Percentiles rank a stretch among this genome's conserved stretches.
These are phyloP conservation scores for Lacanobia wlatinum DNA, from an alignment of 2,888 invertebrate genomes.

Conservation along the genomic window DNA sequence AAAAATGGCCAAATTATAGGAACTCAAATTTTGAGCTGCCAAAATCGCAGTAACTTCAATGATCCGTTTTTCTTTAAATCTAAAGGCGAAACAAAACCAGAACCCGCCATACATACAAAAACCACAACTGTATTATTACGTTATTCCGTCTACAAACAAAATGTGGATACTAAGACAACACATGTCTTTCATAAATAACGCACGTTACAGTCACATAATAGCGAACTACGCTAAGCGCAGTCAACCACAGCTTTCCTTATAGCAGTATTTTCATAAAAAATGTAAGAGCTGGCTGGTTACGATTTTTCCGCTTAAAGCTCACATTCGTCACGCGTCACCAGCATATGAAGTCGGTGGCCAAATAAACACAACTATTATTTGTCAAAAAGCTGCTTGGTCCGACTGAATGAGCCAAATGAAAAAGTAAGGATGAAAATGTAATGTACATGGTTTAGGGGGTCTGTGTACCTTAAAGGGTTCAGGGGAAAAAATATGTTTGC, in stretches of 20 bases:
- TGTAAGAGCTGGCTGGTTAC: conserved; percentile 69
- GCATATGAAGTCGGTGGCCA: conserved; percentile 75
- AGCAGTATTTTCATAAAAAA: conserved; percentile 72
- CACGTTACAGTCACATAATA: conserved; percentile 54
- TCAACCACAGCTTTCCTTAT: conserved; percentile 65
- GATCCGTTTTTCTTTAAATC: too few species aligned
- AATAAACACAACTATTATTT: conserved; percentile 76
- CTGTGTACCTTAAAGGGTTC: too few species aligned
- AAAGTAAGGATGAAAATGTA: conserved; percentile 29
- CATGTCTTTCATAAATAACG: conserved; percentile 60
- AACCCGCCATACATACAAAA: too few species aligned
- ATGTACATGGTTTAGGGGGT: conserved; percentile 3
- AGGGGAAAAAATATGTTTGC: too few species aligned
- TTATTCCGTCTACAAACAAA: conserved; percentile 5
- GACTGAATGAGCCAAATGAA: conserved; percentile 40
- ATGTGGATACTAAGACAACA: conserved; percentile 47
- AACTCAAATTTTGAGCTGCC: too few species aligned
- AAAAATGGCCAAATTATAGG: too few species aligned
- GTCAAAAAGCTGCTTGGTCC: conserved; percentile 62
- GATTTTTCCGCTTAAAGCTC: conserved; percentile 72
- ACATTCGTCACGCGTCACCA: conserved; percentile 78
- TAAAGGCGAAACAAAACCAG: too few species aligned
- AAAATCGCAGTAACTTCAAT: too few species aligned
- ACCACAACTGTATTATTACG: too few species aligned
- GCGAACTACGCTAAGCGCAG: conserved; percentile 54